phyloP scores from a whole-genome alignment of 2,888 invertebrate genomes.

The Drosophila lutescens region DNA sequence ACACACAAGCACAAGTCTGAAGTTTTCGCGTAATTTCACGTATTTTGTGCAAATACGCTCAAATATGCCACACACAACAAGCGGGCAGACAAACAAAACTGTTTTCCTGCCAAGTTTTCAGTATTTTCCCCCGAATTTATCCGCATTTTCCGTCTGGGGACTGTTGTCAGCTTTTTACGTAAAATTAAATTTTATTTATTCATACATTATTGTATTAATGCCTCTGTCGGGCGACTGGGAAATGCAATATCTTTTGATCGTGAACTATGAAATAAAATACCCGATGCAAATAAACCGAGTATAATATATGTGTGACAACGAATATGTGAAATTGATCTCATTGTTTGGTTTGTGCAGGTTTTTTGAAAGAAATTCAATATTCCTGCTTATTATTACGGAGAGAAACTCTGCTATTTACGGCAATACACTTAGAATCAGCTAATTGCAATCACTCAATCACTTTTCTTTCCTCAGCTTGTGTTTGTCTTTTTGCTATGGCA shows the following conservation, averaged over 20 bases:
- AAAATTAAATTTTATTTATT: conserved; percentile 77
- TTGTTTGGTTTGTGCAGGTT: not conserved
- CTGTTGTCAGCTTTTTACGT: conserved; percentile 66
- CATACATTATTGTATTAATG: conserved; percentile 67
- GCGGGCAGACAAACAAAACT: conserved; percentile 47
- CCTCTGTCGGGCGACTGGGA: conserved; percentile 50
- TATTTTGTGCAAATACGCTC: conserved; percentile 75
- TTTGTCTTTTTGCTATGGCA: conserved; percentile 52
- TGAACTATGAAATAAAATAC: conserved; percentile 3
- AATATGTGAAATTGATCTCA: not conserved
- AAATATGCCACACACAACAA: conserved; percentile 67
- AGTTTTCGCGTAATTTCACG: conserved; percentile 76
- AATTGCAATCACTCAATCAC: conserved; percentile 65
- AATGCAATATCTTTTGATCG: not conserved
- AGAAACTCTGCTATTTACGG: conserved; percentile 37
- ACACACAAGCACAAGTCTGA: conserved; percentile 34
- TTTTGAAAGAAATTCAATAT: not conserved
- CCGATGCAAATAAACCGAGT: no score
- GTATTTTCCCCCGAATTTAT: conserved; percentile 14
- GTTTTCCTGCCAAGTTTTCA: conserved; percentile 38
- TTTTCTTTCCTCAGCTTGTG: conserved; percentile 44
- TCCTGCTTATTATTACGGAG: not conserved
- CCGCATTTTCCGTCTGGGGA: conserved; percentile 46
- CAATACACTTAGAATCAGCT: conserved; percentile 50
- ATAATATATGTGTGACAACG: no score